Base-by-base conservation (phyloP, 2,797 vertebrate species). In the Diplodus sargus region DNA sequence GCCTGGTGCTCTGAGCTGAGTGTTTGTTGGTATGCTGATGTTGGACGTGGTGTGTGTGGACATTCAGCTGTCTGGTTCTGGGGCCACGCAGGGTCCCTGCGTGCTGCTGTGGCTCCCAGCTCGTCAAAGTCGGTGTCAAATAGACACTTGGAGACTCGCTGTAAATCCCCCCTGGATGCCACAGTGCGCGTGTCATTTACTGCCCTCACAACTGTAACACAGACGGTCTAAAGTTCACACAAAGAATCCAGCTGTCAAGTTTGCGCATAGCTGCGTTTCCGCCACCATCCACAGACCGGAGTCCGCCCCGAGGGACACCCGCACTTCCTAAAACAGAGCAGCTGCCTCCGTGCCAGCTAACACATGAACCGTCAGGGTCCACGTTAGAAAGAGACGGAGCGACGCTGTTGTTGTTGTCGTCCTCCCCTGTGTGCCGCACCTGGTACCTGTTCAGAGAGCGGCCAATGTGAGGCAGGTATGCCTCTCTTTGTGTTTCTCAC, bases 301-400 rank as follows among this genome's bases (percentile, higher is more conserved):
- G 34, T 45, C 72, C 58, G 34, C 78, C 57, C 70, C 25, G 4
- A n/a, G 23, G 58, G 15, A 49, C 67, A 11, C 23, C 23, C 30
- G 7, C 65, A 83, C 83, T 83, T 87, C 84, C 85, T 57, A n/a
- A 65, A 76, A 23, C 56, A 16, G 1, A 30, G 2, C 72, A 20
- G 68, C 59, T 49, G 25, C 4, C 3, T 16, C 15, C 16, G 20
- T 1, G 6, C 7, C 8, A 39, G 4, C 34, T 39, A 39, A 2
- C 34, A 9, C 34, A 2, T 39, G n/a, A 12, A 1, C 0, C 39
- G 3, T 54, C 9, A 4, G 4, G 15, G 30, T 45, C 14, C 30
- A 5, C 5, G 15, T 17, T 11, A 20, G 14, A 52, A 22, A 13
- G 18, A 28, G 17, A 47, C 10, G 11, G 11, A 15, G 28, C 2